A percentile compares a stretch with the other conserved stretches of the same genome.
These are phyloP conservation scores for Acanthaster planci DNA, from an alignment of 35 echinoderm and acorn worm species.

Conservation along the genomic window DNA sequence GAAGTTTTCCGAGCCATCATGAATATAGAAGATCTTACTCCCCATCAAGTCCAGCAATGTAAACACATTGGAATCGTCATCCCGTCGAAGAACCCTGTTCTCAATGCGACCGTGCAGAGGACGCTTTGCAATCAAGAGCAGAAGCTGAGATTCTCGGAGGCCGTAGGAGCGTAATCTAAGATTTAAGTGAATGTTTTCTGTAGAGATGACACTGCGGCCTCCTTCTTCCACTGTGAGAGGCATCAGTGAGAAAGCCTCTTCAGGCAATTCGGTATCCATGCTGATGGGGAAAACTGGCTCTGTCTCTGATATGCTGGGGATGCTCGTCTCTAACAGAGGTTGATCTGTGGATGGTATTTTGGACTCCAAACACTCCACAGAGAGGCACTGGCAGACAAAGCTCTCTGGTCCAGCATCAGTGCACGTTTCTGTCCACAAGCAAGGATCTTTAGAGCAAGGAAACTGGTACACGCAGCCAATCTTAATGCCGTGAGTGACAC, in stretches of 20 bases:
- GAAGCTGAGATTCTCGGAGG: constrained; percentile 80
- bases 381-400: constrained; percentile 64
- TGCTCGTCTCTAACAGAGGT: background rate
- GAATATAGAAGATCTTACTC: constrained; percentile 80
- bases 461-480: constrained; percentile 88
- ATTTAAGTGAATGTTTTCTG: constrained; percentile 72
- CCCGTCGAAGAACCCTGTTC: constrained; percentile 64
- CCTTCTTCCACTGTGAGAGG: constrained; percentile 66
- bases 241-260: background rate
- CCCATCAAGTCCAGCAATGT: constrained; percentile 83
- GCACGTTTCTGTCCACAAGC: constrained; percentile 58
- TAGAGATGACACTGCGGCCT: constrained; percentile 51
- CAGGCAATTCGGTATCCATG: background rate
- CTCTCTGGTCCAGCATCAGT: constrained; percentile 56
- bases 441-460: constrained; percentile 72
- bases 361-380: constrained; percentile 37
- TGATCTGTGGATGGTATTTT: background rate
- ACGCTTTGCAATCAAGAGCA: constrained; percentile 53
- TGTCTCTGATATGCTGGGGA: background rate
- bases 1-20: constrained; percentile 96
- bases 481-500: constrained; percentile 74
- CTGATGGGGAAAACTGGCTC: background rate
- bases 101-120: constrained; percentile 68
- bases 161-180: constrained; percentile 56
- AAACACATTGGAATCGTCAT: constrained; percentile 56